These are phyloP conservation scores for Apamea monoglypha DNA, from an alignment of 2,888 invertebrate genomes.

Conservation along the genomic window DNA sequence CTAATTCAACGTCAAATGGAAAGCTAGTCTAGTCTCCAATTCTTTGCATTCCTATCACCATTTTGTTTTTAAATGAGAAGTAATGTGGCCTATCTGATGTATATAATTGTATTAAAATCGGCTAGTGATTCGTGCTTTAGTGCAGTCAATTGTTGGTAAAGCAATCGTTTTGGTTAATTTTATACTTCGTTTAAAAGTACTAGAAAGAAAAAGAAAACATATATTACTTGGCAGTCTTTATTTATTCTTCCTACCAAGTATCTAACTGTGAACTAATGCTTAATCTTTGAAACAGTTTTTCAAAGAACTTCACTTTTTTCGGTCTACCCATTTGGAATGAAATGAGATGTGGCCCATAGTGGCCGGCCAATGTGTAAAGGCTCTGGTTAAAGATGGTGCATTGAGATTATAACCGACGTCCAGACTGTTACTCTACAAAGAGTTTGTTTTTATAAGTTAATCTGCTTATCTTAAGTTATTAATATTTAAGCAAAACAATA, in stretches of 20 bases:
- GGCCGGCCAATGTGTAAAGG: conserved; percentile 21
- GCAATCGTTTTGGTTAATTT: conserved; percentile 16
- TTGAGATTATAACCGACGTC: conserved; percentile 43
- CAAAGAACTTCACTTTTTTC: not conserved
- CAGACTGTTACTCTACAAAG: conserved; percentile 34
- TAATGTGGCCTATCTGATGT: conserved; percentile 57
- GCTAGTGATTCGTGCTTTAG: conserved; percentile 63
- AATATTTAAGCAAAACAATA: conserved; percentile 56
- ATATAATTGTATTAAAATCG: conserved; percentile 56
- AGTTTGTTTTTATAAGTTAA: conserved; percentile 34
- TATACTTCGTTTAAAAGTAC: not conserved
- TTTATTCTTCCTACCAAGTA: not conserved
- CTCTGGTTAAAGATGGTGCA: not conserved
- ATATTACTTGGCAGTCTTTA: not conserved
- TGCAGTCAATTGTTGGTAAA: conserved; percentile 30
- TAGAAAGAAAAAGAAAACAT: not conserved
- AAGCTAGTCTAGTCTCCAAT: conserved; percentile 53
- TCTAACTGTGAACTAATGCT: not conserved
- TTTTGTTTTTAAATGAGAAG: conserved; percentile 15
- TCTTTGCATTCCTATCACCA: conserved; percentile 49
- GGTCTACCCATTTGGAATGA: not conserved
- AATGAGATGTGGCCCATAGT: not conserved
- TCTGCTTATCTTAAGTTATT: conserved; percentile 50
- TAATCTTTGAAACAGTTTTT: not conserved
- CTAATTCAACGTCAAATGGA: conserved; percentile 16